Evolutionary conservation across 2,113 vertebrate species (phyloP), one percentile per base, ranked within the genome.

Genomic region (Aspidoscelis tigris): DNA sequence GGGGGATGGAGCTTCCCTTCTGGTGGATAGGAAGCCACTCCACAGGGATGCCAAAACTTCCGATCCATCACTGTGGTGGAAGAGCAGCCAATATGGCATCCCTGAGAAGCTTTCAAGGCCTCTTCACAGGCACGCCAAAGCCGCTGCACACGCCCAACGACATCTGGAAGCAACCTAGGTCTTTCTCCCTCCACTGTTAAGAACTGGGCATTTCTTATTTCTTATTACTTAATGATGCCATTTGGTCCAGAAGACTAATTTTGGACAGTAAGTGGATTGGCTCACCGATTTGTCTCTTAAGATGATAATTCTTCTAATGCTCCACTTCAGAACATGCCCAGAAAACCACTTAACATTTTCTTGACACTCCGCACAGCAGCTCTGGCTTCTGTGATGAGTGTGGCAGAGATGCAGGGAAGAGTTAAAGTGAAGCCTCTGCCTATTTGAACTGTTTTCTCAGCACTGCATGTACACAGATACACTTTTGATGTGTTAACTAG

Each of bases 401-500:
- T 91, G 88, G 93, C 86, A 84, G 86, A 94, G 95, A 95, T 93
- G 94, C 92, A 95, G 91, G 26, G 86, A 96, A 95, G 94, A 95
- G 96, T 96, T 97, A 96, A 96, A 95, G 94, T 93, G 94, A 96
- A 95, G 95, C 94, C 95, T 93, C 95, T 94, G 92, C 94, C 94
- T 96, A 96, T 96, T 96, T 97, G 95, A 96, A 96, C 96, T 96
- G 96, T 96, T 96, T 96, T 95, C 96, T 95, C 95, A 91, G 66
- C 92, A 93, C 94, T 93, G 92, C 89, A 2, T 96, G 95, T 96
- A 97, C 96, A 96, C 95, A 96, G 94, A 96, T 95, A 94, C 96
- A 96, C 96, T 96, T 98, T 97, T 97, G 96, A 98, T 98, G 97
- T 98, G 97, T 97, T 97, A 96, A 98, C 97, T 96, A 96, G 97